Percentiles rank a stretch among this genome's conserved stretches.
phyloP scores from a whole-genome alignment of 2,888 invertebrate genomes.

The Gordius sp. region DNA sequence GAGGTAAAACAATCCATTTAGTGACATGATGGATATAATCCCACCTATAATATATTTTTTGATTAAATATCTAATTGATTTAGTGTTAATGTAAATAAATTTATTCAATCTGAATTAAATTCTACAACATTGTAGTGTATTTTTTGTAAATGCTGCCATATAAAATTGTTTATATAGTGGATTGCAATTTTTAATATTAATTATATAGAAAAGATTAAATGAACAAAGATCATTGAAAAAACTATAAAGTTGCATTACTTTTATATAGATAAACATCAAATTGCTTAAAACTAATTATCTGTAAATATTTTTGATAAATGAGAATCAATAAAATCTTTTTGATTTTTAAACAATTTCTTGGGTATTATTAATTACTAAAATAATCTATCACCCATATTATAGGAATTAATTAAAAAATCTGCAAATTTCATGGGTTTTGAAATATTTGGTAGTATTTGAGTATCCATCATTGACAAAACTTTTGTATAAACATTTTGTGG shows the following conservation, averaged over 20 bases:
- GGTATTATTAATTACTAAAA: too few species aligned
- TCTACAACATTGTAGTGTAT: background rate
- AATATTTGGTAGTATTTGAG: background rate
- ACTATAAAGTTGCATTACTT: too few species aligned
- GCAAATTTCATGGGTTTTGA: background rate
- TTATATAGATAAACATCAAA: too few species aligned
- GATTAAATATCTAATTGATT: background rate
- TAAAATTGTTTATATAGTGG: background rate
- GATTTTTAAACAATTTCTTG: too few species aligned
- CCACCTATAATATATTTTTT: background rate
- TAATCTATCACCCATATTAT: background rate
- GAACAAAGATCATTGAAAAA: too few species aligned
- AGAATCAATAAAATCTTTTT: too few species aligned
- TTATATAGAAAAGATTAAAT: background rate
- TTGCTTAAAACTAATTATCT: too few species aligned
- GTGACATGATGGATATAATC: background rate
- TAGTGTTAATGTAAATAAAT: background rate
- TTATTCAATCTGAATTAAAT: background rate
- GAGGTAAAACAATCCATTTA: background rate
- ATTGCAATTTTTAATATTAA: background rate
- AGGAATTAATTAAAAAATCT: background rate
- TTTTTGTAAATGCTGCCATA: background rate
- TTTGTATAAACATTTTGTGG: background rate
- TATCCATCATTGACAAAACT: background rate
- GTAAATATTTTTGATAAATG: too few species aligned